phyloP scores from a whole-genome alignment of 2,113 vertebrate species.

The Rattus rattus region DNA sequence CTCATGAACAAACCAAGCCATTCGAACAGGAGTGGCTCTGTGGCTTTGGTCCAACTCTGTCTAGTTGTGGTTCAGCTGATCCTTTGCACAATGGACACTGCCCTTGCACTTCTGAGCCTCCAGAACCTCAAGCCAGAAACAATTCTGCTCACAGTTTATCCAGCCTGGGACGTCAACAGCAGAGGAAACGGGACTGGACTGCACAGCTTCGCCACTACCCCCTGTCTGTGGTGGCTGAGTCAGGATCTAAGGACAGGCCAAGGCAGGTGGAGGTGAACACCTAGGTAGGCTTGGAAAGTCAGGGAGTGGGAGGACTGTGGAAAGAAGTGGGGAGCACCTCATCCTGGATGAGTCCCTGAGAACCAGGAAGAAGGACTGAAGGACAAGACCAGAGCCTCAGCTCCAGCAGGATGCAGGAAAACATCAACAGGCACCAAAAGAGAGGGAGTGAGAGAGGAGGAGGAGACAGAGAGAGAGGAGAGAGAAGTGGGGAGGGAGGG shows the following conservation, averaged over 20 bases:
- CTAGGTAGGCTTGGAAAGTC: not conserved
- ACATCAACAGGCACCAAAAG: too few species aligned
- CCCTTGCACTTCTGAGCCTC: not conserved
- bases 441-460: too few species aligned
- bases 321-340: not conserved
- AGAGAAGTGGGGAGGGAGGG: too few species aligned
- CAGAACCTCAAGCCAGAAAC: not conserved
- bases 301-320: not conserved
- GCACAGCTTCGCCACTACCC: not conserved
- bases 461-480: too few species aligned
- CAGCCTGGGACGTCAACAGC: not conserved
- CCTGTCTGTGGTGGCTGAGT: not conserved
- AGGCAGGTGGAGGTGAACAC: not conserved
- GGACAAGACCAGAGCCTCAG: too few species aligned
- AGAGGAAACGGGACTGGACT: too few species aligned
- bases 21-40: too few species aligned
- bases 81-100: not conserved
- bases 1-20: not conserved
- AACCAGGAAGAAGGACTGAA: not conserved
- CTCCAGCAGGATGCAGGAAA: too few species aligned
- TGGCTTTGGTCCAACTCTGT: not conserved
- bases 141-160: not conserved
- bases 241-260: not conserved
- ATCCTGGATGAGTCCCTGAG: not conserved
- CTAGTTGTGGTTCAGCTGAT: not conserved